Evolutionary conservation across 2,113 vertebrate species (phyloP).

Genomic region (Amazona vittata): DNA sequence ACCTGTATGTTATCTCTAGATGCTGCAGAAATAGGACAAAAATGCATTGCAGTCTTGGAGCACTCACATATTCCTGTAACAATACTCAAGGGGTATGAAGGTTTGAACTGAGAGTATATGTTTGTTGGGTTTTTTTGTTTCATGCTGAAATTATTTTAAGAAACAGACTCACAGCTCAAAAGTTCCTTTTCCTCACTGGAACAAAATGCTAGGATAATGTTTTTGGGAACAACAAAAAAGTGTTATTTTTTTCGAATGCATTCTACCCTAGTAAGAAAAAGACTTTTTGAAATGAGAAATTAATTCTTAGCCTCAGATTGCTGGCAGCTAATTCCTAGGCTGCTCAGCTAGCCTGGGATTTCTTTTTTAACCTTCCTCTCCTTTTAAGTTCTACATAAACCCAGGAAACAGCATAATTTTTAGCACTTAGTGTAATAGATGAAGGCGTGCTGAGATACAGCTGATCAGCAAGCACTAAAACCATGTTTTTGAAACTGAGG

Average conservation of each 20-base stretch:
- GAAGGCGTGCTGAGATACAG: background rate
- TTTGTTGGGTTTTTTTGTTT: background rate
- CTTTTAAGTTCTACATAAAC: background rate
- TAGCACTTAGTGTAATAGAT: background rate
- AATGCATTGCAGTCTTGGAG: background rate
- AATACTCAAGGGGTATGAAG: background rate
- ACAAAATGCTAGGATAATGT: background rate
- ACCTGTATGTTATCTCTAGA: background rate
- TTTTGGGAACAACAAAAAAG: background rate
- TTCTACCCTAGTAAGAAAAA: background rate
- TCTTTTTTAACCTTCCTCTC: background rate
- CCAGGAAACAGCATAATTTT: background rate
- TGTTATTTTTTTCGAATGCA: background rate
- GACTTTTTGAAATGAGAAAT: background rate
- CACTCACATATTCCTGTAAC: background rate
- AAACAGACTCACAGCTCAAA: background rate
- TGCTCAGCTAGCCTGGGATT: background rate
- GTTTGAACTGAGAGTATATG: background rate
- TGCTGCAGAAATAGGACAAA: background rate
- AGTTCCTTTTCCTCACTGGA: background rate
- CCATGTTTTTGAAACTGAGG: background rate
- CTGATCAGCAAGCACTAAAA: background rate
- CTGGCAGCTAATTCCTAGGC: background rate
- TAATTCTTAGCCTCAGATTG: background rate
- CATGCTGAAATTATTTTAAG: background rate